These are phyloP conservation scores for Adineta ricciae DNA, from an alignment of 2,888 invertebrate species.

Conservation along the genomic window DNA sequence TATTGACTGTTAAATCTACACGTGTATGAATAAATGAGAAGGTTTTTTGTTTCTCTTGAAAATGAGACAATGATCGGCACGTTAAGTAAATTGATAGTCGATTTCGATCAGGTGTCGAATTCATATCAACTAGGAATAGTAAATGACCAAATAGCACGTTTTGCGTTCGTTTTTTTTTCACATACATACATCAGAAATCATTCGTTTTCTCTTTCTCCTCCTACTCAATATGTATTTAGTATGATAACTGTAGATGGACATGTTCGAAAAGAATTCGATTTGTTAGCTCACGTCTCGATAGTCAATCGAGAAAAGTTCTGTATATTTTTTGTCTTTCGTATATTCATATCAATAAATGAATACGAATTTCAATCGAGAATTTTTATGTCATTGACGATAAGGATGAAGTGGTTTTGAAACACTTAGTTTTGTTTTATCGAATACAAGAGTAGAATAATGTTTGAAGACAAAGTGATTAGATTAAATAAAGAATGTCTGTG, in stretches of 20 bases:
- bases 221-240: slow-evolving; percentile 15
- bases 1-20: background rate
- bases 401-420: background rate
- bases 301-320: background rate
- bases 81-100: slow-evolving; percentile 15
- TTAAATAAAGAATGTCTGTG: background rate
- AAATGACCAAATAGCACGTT: background rate
- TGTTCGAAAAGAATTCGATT: background rate
- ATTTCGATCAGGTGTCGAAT: slow-evolving; percentile 15
- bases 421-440: background rate
- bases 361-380: background rate
- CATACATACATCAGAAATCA: slow-evolving; percentile 6
- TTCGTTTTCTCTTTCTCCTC: background rate
- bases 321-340: background rate
- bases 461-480: too few relatives aligned
- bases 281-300: slow-evolving; percentile 9
- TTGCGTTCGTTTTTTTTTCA: background rate
- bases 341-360: background rate
- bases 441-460: background rate
- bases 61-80: background rate
- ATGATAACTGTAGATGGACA: background rate
- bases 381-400: background rate
- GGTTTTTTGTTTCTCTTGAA: slow-evolving; percentile 3
- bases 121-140: background rate
- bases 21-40: background rate